Evolutionary conservation across 2,113 vertebrate genomes (phyloP).

Genomic region (Epinephelus fuscoguttatus): DNA sequence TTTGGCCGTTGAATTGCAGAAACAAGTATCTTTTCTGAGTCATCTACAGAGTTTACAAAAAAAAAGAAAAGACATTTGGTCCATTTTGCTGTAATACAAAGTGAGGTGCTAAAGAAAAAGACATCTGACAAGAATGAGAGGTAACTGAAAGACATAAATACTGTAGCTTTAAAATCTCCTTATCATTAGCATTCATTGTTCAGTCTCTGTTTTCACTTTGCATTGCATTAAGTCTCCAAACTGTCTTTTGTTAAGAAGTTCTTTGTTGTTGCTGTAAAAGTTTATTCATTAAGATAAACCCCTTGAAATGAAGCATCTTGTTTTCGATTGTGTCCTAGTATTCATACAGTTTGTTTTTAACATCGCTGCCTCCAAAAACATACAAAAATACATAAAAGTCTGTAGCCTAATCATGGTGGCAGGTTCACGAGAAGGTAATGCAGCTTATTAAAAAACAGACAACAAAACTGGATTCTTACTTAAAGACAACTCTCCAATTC

Average conservation of each 20-base stretch:
- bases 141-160: slow-evolving; percentile 2
- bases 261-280: background rate
- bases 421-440: background rate
- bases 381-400: background rate
- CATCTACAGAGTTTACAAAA: slow-evolving; percentile 8
- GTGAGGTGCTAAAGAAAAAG: slow-evolving; percentile 18
- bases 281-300: no score
- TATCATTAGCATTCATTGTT: background rate
- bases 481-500: background rate
- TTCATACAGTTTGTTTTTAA: background rate
- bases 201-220: slow-evolving; percentile 1
- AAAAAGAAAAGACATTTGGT: slow-evolving; percentile 61
- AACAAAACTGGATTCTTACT: background rate
- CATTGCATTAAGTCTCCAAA: slow-evolving; percentile 2
- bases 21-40: background rate
- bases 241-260: slow-evolving; percentile 26
- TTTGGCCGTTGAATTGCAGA: slow-evolving; percentile 24
- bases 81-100: slow-evolving; percentile 39
- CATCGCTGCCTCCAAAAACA: background rate
- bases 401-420: background rate
- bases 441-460: background rate
- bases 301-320: no score
- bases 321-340: no score
- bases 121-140: slow-evolving; percentile 1
- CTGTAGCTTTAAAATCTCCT: background rate